A percentile compares a stretch with the other conserved stretches of the same genome.
These are phyloP conservation scores for Nymphicus hollandicus DNA, from an alignment of 2,113 vertebrate species.

Conservation along the genomic window DNA sequence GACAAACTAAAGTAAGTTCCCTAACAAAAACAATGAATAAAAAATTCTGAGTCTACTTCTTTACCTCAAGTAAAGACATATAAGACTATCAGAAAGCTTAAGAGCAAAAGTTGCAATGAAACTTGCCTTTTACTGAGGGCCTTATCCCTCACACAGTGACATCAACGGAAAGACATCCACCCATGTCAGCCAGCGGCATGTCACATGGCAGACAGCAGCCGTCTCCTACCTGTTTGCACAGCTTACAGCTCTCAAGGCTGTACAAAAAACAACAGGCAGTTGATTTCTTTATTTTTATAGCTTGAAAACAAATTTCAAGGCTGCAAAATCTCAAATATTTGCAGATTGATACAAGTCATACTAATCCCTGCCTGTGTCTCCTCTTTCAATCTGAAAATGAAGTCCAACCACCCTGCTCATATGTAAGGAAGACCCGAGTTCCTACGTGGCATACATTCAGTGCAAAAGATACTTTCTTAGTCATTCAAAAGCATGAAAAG, in stretches of 20 bases:
- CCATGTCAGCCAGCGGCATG: background rate
- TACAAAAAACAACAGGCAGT: background rate
- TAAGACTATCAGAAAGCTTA: background rate
- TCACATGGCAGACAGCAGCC: background rate
- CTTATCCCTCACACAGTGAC: background rate
- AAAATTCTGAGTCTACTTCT: background rate
- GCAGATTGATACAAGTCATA: background rate
- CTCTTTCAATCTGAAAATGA: background rate
- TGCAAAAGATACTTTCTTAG: background rate
- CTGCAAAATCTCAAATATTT: conserved; percentile 4
- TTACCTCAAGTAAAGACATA: background rate
- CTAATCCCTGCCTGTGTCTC: background rate
- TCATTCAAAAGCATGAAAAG: background rate
- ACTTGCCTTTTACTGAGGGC: background rate
- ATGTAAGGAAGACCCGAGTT: background rate
- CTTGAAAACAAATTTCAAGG: conserved; percentile 11
- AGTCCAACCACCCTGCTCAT: background rate
- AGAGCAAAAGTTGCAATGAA: background rate
- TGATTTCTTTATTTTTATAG: background rate
- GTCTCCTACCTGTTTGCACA: conserved; percentile 19
- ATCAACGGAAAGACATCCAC: background rate
- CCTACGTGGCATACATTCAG: background rate
- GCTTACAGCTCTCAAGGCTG: background rate
- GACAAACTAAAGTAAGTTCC: background rate
- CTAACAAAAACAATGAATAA: background rate